A percentile compares a stretch with the other conserved stretches of the same genome.
phyloP scores from a whole-genome alignment of 2,113 vertebrate species.

The Arvicanthis niloticus region DNA sequence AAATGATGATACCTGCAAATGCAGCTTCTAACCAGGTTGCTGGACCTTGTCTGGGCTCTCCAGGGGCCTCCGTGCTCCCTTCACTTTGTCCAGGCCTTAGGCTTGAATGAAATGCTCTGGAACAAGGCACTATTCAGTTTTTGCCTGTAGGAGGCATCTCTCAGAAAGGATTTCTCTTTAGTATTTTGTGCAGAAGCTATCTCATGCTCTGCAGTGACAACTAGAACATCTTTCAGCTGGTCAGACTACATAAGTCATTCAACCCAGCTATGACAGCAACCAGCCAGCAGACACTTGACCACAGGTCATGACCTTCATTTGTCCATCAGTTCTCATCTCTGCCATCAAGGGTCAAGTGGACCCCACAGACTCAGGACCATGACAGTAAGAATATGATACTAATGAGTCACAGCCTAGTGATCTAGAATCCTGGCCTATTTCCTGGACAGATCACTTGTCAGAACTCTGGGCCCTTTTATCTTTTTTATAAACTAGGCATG shows the following conservation, averaged over 20 bases:
- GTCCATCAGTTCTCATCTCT: neutral
- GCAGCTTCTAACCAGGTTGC: neutral
- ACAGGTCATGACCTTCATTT: neutral
- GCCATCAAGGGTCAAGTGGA: neutral
- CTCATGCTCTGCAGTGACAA: neutral
- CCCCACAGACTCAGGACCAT: neutral
- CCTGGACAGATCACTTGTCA: neutral
- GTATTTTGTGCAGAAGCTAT: neutral
- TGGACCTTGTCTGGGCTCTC: rapidly evolving
- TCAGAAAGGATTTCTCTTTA: neutral
- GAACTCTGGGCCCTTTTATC: neutral
- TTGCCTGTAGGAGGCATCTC: neutral
- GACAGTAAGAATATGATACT: neutral
- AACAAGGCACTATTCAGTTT: rapidly evolving
- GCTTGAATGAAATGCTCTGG: neutral
- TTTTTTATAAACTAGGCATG: neutral
- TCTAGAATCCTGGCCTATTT: neutral
- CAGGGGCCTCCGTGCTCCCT: neutral
- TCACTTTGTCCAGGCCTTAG: neutral
- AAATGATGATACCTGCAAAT: neutral
- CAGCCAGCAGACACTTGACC: neutral
- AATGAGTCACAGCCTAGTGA: rapidly evolving
- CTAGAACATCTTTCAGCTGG: neutral
- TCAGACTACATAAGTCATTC: neutral
- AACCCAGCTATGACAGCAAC: neutral